Evolutionary conservation across 2,797 vertebrate genomes (phyloP).

Genomic region (Lepilemur ruficaudatus): DNA sequence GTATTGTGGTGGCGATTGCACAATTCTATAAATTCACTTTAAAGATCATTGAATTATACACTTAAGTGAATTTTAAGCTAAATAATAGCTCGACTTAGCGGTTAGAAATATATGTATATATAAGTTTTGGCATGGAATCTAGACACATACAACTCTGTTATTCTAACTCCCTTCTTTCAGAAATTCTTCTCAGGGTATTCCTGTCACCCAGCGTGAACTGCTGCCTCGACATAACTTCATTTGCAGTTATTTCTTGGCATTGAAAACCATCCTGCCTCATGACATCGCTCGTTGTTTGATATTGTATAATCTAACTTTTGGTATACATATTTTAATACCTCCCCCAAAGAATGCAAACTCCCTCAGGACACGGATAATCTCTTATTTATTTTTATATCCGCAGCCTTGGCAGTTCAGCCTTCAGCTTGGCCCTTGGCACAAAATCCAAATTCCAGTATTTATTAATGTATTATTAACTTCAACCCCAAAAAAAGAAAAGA

Average conservation of each 20-base stretch:
- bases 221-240: not conserved
- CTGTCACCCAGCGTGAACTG: no score
- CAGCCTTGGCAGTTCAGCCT: not conserved
- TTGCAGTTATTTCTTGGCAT: not conserved
- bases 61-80: not conserved
- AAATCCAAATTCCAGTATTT: conserved; percentile 46
- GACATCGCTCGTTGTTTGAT: not conserved
- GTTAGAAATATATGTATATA: not conserved
- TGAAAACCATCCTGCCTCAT: not conserved
- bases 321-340: conserved; percentile 27
- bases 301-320: not conserved
- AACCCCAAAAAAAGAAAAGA: not conserved
- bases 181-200: not conserved
- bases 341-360: not conserved
- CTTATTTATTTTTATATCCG: conserved; percentile 12
- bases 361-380: not conserved
- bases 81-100: not conserved
- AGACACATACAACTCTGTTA: not conserved
- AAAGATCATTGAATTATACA: not conserved
- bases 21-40: not conserved
- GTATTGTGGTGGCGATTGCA: not conserved
- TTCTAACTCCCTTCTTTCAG: not conserved
- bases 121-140: not conserved
- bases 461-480: conserved; percentile 53
- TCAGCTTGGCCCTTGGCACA: conserved; percentile 10